Base-by-base conservation (phyloP, 1,140 invertebrate genomes). In the Phortica variegata region DNA sequence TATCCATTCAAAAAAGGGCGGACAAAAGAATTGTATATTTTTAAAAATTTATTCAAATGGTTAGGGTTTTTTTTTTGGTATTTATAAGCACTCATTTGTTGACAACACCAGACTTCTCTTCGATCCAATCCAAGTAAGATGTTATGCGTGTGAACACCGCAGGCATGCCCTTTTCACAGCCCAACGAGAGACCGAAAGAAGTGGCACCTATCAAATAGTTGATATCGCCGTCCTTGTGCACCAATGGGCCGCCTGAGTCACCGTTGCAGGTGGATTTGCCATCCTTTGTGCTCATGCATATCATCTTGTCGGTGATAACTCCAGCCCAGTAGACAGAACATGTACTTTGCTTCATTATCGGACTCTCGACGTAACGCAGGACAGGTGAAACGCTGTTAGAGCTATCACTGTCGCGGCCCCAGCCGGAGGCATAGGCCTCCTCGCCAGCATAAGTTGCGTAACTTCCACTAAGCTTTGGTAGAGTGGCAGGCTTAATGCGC, bases 151-250 rank as follows among this genome's bases (percentile, higher is more conserved):
- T 71, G 49, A 75, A 77, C 8, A 73, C 75, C 19, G 62, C 60
- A n/a, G 76, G 72, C n/a, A 60, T 63, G 9, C 76, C 76, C 37
- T 53, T 49, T n/a, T 77, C 72, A 51, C 79, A 81, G 15, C 80
- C 80, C 4, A 60, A 52, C 20, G 53, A 52, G 36, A 76, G 59
- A 29, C 80, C 80, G 48, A 81, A 82, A 2, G 79, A 81, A 2
- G 76, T 75, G 32, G 79, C 47, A 43, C 81, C 81, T 26, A 82
- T 71, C 13, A 71, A 15, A 1, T 45, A 18, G 33, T 59, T 43
- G 1, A 34, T 9, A 0, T 39, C 9, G 16, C 42, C 39, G 16
- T 63, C 60, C 9, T 50, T 47, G 32, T 61, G 50, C 2, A 62
- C 40, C 47, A 71, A n/a, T 1, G 62, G 62, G 12, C 68, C 68